These are phyloP conservation scores for Acomys russatus DNA, from an alignment of 2,797 vertebrate genomes.

Conservation along the genomic window DNA sequence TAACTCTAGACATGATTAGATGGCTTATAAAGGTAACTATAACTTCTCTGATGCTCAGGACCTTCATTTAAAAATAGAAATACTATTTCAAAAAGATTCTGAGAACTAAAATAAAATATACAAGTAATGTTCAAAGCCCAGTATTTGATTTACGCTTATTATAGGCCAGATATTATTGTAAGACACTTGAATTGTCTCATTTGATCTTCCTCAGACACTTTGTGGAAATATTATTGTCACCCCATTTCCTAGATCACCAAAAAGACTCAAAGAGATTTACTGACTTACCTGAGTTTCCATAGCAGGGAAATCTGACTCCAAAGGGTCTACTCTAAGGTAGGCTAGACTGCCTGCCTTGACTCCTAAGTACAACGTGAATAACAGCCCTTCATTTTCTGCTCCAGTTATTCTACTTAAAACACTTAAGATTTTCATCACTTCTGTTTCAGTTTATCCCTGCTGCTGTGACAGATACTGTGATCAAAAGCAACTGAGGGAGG, in stretches of 20 bases:
- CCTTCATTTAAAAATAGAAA: conserved; percentile 63
- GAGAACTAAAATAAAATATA: conserved; percentile 48
- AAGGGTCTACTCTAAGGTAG: background rate
- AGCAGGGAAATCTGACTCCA: conserved; percentile 24
- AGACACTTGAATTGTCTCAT: background rate
- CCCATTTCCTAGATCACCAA: conserved; percentile 43
- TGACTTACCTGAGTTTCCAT: conserved; percentile 7
- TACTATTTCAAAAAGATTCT: conserved; percentile 13
- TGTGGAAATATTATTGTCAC: background rate
- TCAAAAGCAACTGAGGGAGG: background rate
- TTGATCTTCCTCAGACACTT: conserved; percentile 27
- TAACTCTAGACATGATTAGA: background rate
- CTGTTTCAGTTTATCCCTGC: background rate
- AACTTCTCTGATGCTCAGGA: conserved; percentile 54
- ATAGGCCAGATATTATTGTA: background rate
- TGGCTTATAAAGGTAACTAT: background rate
- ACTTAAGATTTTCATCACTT: conserved; percentile 11
- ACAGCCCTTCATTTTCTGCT: conserved; percentile 27
- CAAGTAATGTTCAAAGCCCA: conserved; percentile 9
- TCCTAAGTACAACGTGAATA: background rate
- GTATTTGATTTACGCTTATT: background rate
- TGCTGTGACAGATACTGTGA: background rate
- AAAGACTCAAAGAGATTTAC: conserved; percentile 15
- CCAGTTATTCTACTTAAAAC: conserved; percentile 24
- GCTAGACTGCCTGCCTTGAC: background rate